Conservation (phyloP, 2,113 vertebrate species). For the Monopterus albus region DNA sequence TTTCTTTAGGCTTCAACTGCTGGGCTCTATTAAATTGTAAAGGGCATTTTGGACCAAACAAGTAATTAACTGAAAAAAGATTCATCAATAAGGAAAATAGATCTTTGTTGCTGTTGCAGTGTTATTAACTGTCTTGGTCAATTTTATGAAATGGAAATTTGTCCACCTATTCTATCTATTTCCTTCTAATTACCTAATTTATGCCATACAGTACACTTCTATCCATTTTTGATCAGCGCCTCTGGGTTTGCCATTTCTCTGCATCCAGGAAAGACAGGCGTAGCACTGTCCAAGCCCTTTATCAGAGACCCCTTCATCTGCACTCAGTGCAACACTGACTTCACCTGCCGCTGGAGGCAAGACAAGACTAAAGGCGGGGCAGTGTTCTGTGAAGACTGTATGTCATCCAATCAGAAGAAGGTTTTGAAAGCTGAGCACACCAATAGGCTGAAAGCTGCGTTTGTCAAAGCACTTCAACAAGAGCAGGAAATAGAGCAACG, state of each 20-base stretch:
- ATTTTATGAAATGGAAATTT: no score
- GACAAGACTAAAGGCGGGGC: slow-evolving; percentile 90
- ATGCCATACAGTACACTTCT: background rate
- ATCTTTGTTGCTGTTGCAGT: no score
- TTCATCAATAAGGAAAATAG: no score
- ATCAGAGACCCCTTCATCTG: slow-evolving; percentile 90
- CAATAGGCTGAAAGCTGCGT: slow-evolving; percentile 93
- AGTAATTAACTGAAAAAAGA: no score
- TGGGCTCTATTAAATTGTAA: background rate
- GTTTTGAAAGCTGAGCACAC: slow-evolving; percentile 95
- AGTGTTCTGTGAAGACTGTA: slow-evolving; percentile 95
- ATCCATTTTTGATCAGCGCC: background rate
- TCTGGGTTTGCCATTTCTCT: slow-evolving; percentile 11
- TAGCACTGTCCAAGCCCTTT: slow-evolving; percentile 52
- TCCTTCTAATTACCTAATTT: background rate
- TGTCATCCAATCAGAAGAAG: slow-evolving; percentile 96
- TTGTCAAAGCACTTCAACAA: slow-evolving; percentile 96
- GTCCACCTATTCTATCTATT: no score
- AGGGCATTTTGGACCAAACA: no score
- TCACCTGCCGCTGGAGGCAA: slow-evolving; percentile 96
- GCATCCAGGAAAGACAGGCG: slow-evolving; percentile 70
- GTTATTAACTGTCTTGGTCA: no score
- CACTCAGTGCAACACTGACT: slow-evolving; percentile 95
- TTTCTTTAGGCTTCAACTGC: background rate
- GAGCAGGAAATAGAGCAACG: slow-evolving; percentile 98